Base-by-base conservation (phyloP, 2,113 vertebrate species). In the Astatotilapia flaviijosephi region DNA sequence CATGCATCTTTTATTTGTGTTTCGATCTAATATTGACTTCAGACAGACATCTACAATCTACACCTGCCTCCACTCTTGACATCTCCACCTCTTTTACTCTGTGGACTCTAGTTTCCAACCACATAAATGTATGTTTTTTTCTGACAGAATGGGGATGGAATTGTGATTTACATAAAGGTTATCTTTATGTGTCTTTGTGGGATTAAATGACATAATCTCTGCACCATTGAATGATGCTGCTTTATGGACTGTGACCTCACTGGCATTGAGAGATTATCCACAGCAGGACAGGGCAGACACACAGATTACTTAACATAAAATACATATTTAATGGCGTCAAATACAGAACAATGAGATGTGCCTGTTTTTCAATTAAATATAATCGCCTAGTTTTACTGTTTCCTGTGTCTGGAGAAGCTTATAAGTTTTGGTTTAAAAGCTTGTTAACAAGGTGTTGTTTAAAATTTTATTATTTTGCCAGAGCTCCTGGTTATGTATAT, bases 191-290 rank as follows among this genome's bases (percentile, higher is more conserved):
- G 79, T 77, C 60, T 89, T 65, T 83, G 12, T 80, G 80, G 84
- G 86, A 92, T 91, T 91, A 93, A 89, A 26, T 89, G 6, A 83
- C 58, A 80, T 85, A 82, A 92, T 90, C 88, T 90, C 53, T 28
- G 14, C 23, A 81, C 31, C 11, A n/a, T n/a, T n/a, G n/a, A 51
- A 28, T 47, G 55, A 83, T 33, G 77, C 68, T 82, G 83, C 79
- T 87, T 65, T 49, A 81, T 37, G 31, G 40, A 55, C 33, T 86
- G 80, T 79, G 80, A 85, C 65, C 85, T 88, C 58, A 80, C 79
- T 68, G 4, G 5, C 51, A 31, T 65, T 51, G 58, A 65, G 70
- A 88, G 92, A 90, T 94, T 79, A 92, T 82, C 70, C 77, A 47
- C 35, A 19, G 77, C 21, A 23, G 51, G 60, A 19, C 26, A 17